Evolutionary conservation across 2,113 vertebrate genomes (phyloP), one percentile per base, ranked within the genome.

Genomic region (Campylorhamphus procurvoides): DNA sequence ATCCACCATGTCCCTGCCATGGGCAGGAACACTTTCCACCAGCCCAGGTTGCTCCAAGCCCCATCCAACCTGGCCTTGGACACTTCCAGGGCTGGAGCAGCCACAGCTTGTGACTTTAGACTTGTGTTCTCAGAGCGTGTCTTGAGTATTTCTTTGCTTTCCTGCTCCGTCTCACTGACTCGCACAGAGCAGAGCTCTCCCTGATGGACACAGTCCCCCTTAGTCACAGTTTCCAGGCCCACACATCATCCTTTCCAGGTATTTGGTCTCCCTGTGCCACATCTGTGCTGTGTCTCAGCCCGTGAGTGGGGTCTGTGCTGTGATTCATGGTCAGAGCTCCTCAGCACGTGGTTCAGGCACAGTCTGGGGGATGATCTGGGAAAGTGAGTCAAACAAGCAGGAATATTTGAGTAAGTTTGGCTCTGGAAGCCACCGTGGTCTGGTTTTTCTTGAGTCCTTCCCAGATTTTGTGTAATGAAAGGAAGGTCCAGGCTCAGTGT

Each of bases 401-500:
- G 53, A 63, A 56, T 27, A 12, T 33, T 35, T 80, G 47, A 37
- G 5, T 42, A 16, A 27, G 37, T 18, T 37, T 67, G 39, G 39
- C 63, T 66, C 28, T 44, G 40, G 33, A 33, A 23, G 29, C 14
- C 31, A 33, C 29, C 27, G 14, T 9, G 18, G 27, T 31, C 31
- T 47, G 64, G 23, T 44, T 15, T 63, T 39, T 10, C 63, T 46
- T 0, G 1, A 60, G 49, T 47, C 20, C 15, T 81, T 87, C 37
- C 18, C 24, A 28, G 19, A 14, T 63, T 63, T 80, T 68, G 12
- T 33, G 47, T 62, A 42, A 8, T 10, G 10, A 56, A 68, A 73
- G 35, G 29, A 73, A 59, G 2, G 7, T 28, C 13, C 10, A 28
- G 69, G 10, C 20, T n/a, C 0, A 1, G 46, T 1, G 1, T 44